phyloP scores from a whole-genome alignment of 2,113 vertebrate species.

The Pholis gunnellus region DNA sequence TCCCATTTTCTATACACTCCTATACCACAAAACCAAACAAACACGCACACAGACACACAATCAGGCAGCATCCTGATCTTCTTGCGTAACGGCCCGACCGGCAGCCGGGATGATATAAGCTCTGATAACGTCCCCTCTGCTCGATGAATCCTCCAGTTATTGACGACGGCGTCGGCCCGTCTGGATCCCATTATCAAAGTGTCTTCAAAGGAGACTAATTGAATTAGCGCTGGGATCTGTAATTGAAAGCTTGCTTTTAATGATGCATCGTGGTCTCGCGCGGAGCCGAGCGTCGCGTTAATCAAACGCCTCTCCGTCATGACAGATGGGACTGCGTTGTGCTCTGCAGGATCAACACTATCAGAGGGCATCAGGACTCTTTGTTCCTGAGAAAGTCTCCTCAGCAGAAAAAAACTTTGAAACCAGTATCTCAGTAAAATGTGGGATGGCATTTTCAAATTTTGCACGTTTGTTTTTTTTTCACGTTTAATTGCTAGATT shows the following conservation, averaged over 20 bases:
- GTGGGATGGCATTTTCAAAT: neutral
- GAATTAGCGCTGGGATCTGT: slow-evolving; percentile 58
- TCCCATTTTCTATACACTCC: too few relatives aligned
- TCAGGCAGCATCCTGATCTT: neutral
- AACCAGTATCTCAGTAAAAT: neutral
- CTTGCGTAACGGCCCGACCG: neutral
- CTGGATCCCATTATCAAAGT: slow-evolving; percentile 70
- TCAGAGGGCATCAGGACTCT: neutral
- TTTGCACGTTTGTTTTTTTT: neutral
- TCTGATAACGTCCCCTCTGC: slow-evolving; percentile 33
- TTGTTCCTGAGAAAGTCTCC: neutral
- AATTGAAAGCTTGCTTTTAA: slow-evolving; percentile 61
- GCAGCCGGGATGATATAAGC: slow-evolving; percentile 52
- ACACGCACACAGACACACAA: neutral
- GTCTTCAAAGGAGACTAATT: slow-evolving; percentile 71
- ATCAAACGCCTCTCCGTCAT: slow-evolving; percentile 30
- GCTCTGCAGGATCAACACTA: neutral
- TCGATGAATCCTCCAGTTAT: slow-evolving; percentile 65
- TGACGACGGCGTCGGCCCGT: slow-evolving; percentile 50
- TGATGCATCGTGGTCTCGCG: slow-evolving; percentile 50
- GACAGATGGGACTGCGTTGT: slow-evolving; percentile 1
- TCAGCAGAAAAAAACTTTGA: neutral
- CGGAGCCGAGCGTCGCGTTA: slow-evolving; percentile 27
- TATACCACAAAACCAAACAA: neutral
- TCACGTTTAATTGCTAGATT: neutral